Evolutionary conservation across 1,140 invertebrate species (phyloP).

Genomic region (Glossosoma conforme): DNA sequence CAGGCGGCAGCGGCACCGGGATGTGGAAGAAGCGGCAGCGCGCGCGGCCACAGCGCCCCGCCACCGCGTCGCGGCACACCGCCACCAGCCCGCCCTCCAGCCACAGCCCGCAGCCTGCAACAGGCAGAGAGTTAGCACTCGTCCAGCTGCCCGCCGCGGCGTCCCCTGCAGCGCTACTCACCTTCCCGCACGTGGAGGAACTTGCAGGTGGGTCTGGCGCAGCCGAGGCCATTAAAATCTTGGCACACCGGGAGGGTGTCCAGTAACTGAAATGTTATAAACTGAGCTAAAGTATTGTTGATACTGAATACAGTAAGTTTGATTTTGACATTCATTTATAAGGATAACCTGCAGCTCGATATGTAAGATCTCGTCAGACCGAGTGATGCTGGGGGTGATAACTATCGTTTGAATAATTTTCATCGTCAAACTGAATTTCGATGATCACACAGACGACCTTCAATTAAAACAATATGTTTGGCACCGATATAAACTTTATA

Average conservation of each 20-base stretch:
- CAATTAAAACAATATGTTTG: too few relatives aligned
- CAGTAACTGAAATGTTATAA: slow-evolving; percentile 83
- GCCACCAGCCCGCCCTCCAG: slow-evolving; percentile 89
- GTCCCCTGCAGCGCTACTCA: slow-evolving; percentile 48
- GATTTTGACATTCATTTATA: slow-evolving; percentile 5
- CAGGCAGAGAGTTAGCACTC: background rate
- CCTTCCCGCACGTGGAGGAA: slow-evolving; percentile 93
- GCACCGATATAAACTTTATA: too few relatives aligned
- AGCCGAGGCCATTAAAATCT: slow-evolving; percentile 97
- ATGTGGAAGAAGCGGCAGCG: slow-evolving; percentile 94
- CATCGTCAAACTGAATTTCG: too few relatives aligned
- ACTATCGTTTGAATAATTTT: too few relatives aligned
- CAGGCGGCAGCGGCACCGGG: slow-evolving; percentile 76
- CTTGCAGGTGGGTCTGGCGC: slow-evolving; percentile 91
- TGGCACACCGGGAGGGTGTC: slow-evolving; percentile 99
- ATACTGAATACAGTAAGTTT: slow-evolving; percentile 12
- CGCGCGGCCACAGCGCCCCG: slow-evolving; percentile 81
- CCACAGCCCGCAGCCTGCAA: slow-evolving; percentile 84
- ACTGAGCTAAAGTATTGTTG: slow-evolving; percentile 20
- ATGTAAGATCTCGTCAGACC: too few relatives aligned
- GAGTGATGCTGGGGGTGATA: background rate
- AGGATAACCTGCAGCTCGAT: slow-evolving; percentile 2
- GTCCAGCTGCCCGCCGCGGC: background rate
- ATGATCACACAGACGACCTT: too few relatives aligned
- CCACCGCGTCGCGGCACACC: slow-evolving; percentile 89